Percentiles rank a stretch among this genome's conserved stretches.
These are phyloP conservation scores for Drosophila kanapiae DNA, from an alignment of 1,140 invertebrate species.

Conservation along the genomic window DNA sequence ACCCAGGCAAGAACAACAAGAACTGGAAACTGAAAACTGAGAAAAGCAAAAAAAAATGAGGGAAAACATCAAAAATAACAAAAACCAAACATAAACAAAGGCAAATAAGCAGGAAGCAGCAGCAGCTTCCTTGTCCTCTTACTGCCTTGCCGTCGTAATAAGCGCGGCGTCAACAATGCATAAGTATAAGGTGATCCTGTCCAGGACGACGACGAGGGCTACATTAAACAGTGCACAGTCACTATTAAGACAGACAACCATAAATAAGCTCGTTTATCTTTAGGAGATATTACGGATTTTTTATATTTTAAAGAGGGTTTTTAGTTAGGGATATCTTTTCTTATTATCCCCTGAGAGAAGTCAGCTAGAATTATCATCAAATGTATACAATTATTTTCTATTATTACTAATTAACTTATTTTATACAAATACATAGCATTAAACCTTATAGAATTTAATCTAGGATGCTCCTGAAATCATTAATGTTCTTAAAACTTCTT, in stretches of 20 bases:
- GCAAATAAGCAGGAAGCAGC: constrained; percentile 72
- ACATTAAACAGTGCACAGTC: neutral
- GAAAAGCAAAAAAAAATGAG: constrained; percentile 12
- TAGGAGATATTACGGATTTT: neutral
- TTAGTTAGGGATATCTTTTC: neutral
- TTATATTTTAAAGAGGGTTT: neutral
- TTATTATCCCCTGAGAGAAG: neutral
- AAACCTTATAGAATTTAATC: neutral
- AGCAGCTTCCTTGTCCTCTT: constrained; percentile 5
- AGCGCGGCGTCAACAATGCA: constrained; percentile 69
- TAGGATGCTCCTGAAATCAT: no score
- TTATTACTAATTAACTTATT: neutral
- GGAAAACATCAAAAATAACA: constrained; percentile 48
- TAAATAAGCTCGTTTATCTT: constrained; percentile 11
- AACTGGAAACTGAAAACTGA: constrained; percentile 26
- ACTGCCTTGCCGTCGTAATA: constrained; percentile 49
- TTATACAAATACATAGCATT: neutral
- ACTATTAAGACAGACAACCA: neutral
- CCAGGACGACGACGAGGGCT: constrained; percentile 22
- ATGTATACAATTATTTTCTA: neutral
- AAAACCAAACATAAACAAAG: constrained; percentile 64
- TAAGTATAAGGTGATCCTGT: constrained; percentile 43
- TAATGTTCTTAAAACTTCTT: no score
- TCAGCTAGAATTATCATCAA: neutral
- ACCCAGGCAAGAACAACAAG: constrained; percentile 54